phyloP scores from a whole-genome alignment of 2,888 invertebrate genomes.

The Polymixis lichenea region DNA sequence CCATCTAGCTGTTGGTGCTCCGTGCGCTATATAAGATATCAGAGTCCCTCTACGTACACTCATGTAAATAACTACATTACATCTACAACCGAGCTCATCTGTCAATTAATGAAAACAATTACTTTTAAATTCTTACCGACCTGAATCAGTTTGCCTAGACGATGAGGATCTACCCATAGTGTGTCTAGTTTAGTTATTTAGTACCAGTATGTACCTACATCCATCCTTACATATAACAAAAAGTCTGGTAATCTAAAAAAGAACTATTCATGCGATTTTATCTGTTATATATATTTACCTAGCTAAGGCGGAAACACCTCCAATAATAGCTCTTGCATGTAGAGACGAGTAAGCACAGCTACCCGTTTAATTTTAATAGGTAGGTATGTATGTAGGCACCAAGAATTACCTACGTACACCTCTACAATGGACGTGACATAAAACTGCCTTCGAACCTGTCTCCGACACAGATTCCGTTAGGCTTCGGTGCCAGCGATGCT shows the following conservation, averaged over 20 bases:
- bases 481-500: conserved; percentile 64
- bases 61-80: conserved; percentile 16
- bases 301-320: conserved; percentile 19
- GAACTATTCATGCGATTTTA: background rate
- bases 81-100: background rate
- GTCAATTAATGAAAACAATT: no score
- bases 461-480: conserved; percentile 76
- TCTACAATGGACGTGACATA: conserved; percentile 72
- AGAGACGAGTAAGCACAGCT: conserved; percentile 43
- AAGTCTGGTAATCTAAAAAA: background rate
- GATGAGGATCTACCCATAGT: background rate
- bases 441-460: conserved; percentile 77
- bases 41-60: background rate
- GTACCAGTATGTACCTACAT: background rate
- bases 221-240: background rate
- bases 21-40: conserved; percentile 5
- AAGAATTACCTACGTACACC: conserved; percentile 59
- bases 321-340: conserved; percentile 37
- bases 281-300: conserved; percentile 1
- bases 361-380: conserved; percentile 63
- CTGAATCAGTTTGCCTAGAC: no score
- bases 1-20: conserved; percentile 29
- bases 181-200: background rate
- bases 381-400: conserved; percentile 60
- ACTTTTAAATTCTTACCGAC: no score